Evolutionary conservation across 1,140 invertebrate species (phyloP).

Genomic region (Bombus ignitus): DNA sequence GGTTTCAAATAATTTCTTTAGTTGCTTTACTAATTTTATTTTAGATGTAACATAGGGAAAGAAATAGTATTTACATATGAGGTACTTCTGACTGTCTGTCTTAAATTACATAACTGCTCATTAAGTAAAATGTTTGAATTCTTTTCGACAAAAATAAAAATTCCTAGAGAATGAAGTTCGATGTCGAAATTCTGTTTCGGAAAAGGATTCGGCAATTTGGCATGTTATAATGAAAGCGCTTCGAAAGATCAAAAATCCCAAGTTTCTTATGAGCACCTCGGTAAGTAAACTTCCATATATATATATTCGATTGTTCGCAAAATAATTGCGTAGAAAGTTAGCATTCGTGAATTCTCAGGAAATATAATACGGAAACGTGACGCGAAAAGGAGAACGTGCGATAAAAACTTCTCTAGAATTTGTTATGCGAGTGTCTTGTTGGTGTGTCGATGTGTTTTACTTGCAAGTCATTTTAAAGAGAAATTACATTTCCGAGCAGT

Average conservation of each 20-base stretch:
- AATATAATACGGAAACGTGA: neutral
- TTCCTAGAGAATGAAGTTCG: neutral
- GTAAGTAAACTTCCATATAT: neutral
- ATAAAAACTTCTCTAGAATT: conserved; percentile 23
- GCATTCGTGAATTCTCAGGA: neutral
- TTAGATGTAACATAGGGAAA: neutral
- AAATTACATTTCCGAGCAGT: neutral
- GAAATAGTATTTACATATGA: neutral
- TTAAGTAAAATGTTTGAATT: neutral
- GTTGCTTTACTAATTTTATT: neutral
- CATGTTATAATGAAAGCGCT: no score
- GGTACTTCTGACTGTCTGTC: no score
- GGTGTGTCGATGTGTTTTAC: neutral
- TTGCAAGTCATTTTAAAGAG: neutral
- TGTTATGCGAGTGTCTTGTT: neutral
- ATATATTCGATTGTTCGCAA: no score
- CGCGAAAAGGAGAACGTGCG: neutral
- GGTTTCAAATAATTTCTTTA: no score
- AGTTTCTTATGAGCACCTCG: neutral
- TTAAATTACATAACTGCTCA: neutral
- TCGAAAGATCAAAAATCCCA: neutral
- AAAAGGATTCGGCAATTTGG: neutral
- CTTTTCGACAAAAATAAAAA: neutral
- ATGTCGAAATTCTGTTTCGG: neutral
- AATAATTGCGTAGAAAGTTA: neutral